A percentile compares a stretch with the other conserved stretches of the same genome.
phyloP scores from a whole-genome alignment of 35 echinoderm and acorn worm species.

The Heliocidaris erythrogramma region DNA sequence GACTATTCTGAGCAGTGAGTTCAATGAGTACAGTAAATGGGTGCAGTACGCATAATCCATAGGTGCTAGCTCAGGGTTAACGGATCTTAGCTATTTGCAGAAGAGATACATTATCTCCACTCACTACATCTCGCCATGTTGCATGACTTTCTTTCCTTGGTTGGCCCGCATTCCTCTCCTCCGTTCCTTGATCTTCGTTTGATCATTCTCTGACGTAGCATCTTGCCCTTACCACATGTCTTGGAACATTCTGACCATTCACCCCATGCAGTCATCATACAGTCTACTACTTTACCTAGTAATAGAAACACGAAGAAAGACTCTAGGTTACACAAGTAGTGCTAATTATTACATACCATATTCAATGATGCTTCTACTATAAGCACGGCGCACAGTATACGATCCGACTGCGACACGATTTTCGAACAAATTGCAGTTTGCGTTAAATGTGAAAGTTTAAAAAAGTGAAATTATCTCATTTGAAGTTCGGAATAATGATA shows the following conservation, averaged over 20 bases:
- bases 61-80: no score
- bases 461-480: no score
- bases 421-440: no score
- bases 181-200: conserved; percentile 74
- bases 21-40: no score
- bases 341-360: no score
- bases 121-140: conserved; percentile 70
- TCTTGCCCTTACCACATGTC: conserved; percentile 84
- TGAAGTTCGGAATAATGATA: no score
- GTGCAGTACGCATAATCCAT: no score
- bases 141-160: conserved; percentile 77
- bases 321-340: not conserved
- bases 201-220: conserved; percentile 77
- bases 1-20: no score
- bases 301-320: not conserved
- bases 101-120: not conserved
- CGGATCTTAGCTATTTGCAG: no score
- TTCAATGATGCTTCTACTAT: not conserved
- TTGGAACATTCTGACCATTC: conserved; percentile 81
- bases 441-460: no score
- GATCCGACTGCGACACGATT: no score
- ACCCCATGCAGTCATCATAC: conserved; percentile 83
- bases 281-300: conserved; percentile 72
- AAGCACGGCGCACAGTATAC: no score
- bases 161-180: conserved; percentile 68